phyloP scores from a whole-genome alignment of 2,797 vertebrate genomes.

The Platalea minor region DNA sequence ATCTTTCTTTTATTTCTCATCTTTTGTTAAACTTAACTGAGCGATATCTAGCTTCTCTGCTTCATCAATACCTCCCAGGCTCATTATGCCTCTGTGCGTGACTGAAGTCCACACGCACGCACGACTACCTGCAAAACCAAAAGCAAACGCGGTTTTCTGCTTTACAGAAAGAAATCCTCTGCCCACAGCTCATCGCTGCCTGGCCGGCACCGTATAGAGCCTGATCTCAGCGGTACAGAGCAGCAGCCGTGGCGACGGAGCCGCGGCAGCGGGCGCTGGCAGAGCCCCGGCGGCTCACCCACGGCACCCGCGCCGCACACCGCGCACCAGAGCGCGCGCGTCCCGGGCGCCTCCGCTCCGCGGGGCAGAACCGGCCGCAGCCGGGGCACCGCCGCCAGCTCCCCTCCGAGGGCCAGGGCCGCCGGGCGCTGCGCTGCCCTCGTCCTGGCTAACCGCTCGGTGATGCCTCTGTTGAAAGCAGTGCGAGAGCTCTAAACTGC shows the following conservation, averaged over 20 bases:
- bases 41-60: not conserved
- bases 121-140: not conserved
- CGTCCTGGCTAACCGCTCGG: accelerated
- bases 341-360: too few relatives aligned
- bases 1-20: conserved; percentile 28
- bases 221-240: not conserved
- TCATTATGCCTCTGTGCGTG: not conserved
- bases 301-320: not conserved
- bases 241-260: not conserved
- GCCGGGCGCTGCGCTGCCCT: not conserved
- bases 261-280: not conserved
- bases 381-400: too few relatives aligned
- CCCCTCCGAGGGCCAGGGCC: accelerated
- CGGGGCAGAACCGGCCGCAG: not conserved
- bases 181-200: not conserved
- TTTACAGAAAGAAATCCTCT: not conserved
- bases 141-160: not conserved
- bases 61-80: not conserved
- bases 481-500: accelerated
- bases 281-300: not conserved
- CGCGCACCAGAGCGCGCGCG: not conserved
- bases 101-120: not conserved
- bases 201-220: not conserved
- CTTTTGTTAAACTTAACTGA: conserved; percentile 25
- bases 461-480: accelerated